Evolutionary conservation across 2,888 invertebrate species (phyloP).

Genomic region (Eretmocerus hayati): DNA sequence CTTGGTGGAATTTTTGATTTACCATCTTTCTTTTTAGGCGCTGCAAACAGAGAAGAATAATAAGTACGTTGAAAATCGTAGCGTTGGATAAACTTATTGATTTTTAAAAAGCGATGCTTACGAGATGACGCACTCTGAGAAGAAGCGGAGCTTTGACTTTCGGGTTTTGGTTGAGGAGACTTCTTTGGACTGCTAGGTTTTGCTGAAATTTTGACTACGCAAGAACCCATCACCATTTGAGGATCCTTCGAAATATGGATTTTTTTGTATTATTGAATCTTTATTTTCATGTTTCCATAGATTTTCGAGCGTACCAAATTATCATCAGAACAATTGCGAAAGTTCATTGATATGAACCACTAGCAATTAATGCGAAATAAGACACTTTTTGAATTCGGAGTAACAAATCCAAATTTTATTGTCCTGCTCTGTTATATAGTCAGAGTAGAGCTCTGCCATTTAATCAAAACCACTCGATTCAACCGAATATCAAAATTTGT

Average conservation of each 20-base stretch:
- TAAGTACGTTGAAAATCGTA: not conserved
- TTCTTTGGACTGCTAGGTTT: constrained; percentile 6
- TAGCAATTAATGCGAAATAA: no score
- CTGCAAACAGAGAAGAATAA: constrained; percentile 4
- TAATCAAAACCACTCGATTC: no score
- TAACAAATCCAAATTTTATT: no score
- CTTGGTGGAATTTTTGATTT: constrained; percentile 8
- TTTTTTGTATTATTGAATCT: not conserved
- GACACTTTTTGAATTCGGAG: no score
- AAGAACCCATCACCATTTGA: constrained; percentile 12
- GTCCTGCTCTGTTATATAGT: no score
- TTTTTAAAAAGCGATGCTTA: not conserved
- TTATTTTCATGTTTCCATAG: no score
- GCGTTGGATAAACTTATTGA: not conserved
- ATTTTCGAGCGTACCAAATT: not conserved
- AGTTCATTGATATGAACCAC: no score
- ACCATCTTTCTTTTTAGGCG: constrained; percentile 5
- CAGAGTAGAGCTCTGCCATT: no score
- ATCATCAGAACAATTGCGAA: not conserved
- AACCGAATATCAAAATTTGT: no score
- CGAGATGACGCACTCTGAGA: not conserved
- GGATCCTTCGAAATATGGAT: constrained; percentile 11
- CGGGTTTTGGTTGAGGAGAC: constrained; percentile 5
- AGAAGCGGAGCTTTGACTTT: not conserved
- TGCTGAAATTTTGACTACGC: constrained; percentile 12